phyloP scores from a whole-genome alignment of 1,140 invertebrate genomes.

The Tetraneura akinire region DNA sequence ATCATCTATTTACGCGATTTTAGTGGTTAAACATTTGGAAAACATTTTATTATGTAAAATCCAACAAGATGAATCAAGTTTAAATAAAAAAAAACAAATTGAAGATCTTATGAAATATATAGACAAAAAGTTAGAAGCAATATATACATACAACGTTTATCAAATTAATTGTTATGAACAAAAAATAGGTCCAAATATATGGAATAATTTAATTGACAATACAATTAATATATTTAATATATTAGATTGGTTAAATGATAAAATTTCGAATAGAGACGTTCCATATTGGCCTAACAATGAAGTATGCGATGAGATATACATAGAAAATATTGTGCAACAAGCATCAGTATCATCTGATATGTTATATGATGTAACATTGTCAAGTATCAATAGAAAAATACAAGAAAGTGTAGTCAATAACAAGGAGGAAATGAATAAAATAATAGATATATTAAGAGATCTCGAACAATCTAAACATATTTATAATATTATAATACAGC shows the following conservation, averaged over 20 bases:
- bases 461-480: not conserved
- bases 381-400: not conserved
- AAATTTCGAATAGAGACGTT: no score
- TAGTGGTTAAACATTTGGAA: not conserved
- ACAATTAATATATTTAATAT: conserved; percentile 30
- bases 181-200: not conserved
- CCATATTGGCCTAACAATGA: not conserved
- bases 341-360: conserved; percentile 2
- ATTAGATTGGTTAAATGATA: conserved; percentile 22
- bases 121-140: not conserved
- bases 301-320: not conserved
- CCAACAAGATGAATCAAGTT: not conserved
- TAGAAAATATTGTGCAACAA: not conserved
- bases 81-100: not conserved
- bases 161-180: not conserved
- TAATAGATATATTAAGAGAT: not conserved
- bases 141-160: not conserved
- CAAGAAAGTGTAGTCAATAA: not conserved
- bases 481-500: not conserved
- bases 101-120: not conserved
- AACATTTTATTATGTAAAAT: not conserved
- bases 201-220: not conserved
- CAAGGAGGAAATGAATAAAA: not conserved
- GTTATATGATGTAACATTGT: conserved; percentile 30
- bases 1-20: not conserved